These are phyloP conservation scores for Stomorhina lunata DNA, from an alignment of 2,888 invertebrate species.

Conservation along the genomic window DNA sequence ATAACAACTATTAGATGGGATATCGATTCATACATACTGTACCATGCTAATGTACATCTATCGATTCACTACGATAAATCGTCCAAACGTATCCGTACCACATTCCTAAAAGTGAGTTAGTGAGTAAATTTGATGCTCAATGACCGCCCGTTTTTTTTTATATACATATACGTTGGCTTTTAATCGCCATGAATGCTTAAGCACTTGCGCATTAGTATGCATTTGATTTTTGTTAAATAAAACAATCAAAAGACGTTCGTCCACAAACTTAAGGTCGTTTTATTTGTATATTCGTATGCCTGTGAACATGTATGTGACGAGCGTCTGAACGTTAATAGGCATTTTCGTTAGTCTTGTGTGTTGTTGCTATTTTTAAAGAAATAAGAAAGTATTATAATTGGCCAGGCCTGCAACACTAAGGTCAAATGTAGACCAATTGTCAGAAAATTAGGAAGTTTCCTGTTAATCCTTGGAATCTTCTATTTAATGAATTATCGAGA, in stretches of 20 bases:
- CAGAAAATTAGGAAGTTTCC: no score
- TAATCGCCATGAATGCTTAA: slow-evolving; percentile 12
- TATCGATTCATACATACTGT: neutral
- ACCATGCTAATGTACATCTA: neutral
- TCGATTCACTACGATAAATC: no score
- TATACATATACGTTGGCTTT: neutral
- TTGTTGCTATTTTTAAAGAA: slow-evolving; percentile 42
- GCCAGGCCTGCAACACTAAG: no score
- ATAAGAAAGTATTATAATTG: no score
- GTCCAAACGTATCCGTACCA: neutral
- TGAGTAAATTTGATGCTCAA: neutral
- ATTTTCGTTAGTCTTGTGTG: slow-evolving; percentile 6
- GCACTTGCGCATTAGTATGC: slow-evolving; percentile 45
- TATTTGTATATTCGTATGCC: neutral
- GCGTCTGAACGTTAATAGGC: neutral
- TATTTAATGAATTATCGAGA: no score
- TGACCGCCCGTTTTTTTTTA: neutral
- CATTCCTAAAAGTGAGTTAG: neutral
- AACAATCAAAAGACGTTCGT: slow-evolving; percentile 8
- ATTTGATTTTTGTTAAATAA: slow-evolving; percentile 56
- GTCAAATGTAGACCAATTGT: no score
- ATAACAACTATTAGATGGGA: no score
- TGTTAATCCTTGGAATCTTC: no score
- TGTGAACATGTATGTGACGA: neutral
- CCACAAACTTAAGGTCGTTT: slow-evolving; percentile 62